Evolutionary conservation across 2,797 vertebrate genomes (phyloP).

Genomic region (Anolis apletophallus): DNA sequence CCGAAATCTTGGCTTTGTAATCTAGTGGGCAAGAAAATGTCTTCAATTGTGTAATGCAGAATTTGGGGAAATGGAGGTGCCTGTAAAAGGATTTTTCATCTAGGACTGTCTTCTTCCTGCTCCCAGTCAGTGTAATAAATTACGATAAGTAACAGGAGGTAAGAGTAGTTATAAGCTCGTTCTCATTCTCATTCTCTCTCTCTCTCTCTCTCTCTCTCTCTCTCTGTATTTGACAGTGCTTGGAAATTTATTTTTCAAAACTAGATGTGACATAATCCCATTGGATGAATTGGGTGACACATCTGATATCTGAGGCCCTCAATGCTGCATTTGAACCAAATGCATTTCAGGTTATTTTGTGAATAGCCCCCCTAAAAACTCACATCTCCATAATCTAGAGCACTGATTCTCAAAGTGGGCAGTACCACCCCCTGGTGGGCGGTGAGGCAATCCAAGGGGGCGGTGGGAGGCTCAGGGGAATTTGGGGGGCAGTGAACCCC

Average conservation of each 20-base stretch:
- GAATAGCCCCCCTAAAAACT: neutral
- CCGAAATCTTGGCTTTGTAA: neutral
- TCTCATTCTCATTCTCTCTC: too few species aligned
- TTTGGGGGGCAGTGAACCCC: too few species aligned
- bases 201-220: too few species aligned
- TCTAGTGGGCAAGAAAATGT: neutral
- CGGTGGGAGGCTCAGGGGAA: too few species aligned
- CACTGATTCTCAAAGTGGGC: too few species aligned
- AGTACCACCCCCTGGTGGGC: too few species aligned
- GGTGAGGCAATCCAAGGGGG: too few species aligned
- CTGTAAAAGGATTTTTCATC: neutral
- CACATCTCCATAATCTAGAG: neutral
- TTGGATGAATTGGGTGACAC: neutral
- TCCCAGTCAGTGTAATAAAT: neutral
- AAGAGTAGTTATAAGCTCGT: too few species aligned
- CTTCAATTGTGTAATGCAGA: neutral
- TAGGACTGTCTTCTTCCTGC: too few species aligned
- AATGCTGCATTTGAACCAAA: too few species aligned
- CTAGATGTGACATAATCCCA: too few species aligned
- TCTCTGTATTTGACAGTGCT: neutral
- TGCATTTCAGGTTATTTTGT: neutral
- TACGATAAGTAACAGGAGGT: neutral
- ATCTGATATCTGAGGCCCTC: neutral
- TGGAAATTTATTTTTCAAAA: too few species aligned
- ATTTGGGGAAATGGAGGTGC: neutral